These are phyloP conservation scores for Clarias platycephalus DNA, from an alignment of 2,797 vertebrate genomes.

Conservation along the genomic window DNA sequence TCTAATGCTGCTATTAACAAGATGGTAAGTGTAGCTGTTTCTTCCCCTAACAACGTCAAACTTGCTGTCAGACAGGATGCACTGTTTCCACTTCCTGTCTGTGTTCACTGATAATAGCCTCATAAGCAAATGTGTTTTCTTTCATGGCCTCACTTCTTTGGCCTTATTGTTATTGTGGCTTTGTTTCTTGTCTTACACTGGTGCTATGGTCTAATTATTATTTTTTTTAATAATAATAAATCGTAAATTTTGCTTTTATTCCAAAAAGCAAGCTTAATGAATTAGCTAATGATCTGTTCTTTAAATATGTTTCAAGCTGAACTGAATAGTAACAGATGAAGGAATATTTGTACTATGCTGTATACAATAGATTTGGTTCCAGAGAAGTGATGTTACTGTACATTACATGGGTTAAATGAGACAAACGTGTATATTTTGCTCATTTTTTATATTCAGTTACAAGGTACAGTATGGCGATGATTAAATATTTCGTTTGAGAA, in stretches of 20 bases:
- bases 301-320: neutral
- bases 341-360: too few species aligned
- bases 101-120: slow-evolving; percentile 7
- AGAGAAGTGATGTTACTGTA: too few species aligned
- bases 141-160: slow-evolving; percentile 33
- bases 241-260: neutral
- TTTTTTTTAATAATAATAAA: neutral
- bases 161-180: neutral
- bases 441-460: too few species aligned
- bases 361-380: too few species aligned
- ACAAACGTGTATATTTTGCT: too few species aligned
- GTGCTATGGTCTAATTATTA: neutral
- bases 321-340: neutral
- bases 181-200: neutral
- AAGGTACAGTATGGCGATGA: too few species aligned
- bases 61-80: slow-evolving; percentile 39
- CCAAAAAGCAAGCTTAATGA: neutral
- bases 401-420: too few species aligned
- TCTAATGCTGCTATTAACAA: slow-evolving; percentile 95
- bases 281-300: neutral
- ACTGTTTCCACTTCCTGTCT: slow-evolving; percentile 48
- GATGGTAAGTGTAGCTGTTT: slow-evolving; percentile 80
- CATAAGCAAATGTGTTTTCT: slow-evolving; percentile 4
- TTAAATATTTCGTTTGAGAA: too few species aligned
- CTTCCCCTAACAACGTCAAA: neutral